phyloP scores from a whole-genome alignment of 1,140 invertebrate species.

The Saccostrea cuccullata region DNA sequence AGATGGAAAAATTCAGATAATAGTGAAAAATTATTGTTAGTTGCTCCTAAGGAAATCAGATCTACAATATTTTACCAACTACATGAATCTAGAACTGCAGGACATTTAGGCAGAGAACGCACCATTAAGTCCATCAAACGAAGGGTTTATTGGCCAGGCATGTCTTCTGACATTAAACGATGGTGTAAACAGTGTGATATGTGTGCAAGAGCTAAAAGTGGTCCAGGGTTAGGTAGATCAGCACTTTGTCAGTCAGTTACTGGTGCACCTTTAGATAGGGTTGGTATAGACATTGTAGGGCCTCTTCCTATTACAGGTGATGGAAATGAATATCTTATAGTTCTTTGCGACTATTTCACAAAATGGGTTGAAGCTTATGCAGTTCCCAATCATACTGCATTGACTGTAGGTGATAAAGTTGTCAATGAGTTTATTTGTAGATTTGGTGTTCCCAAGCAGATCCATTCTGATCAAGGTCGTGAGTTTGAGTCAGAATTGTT shows the following conservation, averaged over 20 bases:
- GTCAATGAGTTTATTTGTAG: constrained; percentile 59
- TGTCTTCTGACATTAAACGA: constrained; percentile 30
- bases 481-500: constrained; percentile 64
- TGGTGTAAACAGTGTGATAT: constrained; percentile 54
- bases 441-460: constrained; percentile 74
- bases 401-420: constrained; percentile 55
- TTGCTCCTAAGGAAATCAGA: constrained; percentile 51
- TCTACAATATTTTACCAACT: constrained; percentile 47
- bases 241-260: constrained; percentile 6
- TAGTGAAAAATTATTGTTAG: constrained; percentile 16
- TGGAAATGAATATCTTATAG: too few relatives aligned
- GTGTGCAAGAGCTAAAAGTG: constrained; percentile 26
- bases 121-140: constrained; percentile 6
- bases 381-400: too few relatives aligned
- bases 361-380: too few relatives aligned
- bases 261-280: background rate
- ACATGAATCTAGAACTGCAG: constrained; percentile 38
- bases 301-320: constrained; percentile 5
- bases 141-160: constrained; percentile 50
- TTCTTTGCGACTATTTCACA: too few relatives aligned
- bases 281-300: constrained; percentile 52
- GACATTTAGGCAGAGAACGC: constrained; percentile 54
- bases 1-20: background rate
- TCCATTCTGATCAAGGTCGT: constrained; percentile 75
- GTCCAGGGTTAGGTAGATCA: constrained; percentile 46